Conservation (phyloP, 2,113 vertebrate species). For the Talpa occidentalis region DNA sequence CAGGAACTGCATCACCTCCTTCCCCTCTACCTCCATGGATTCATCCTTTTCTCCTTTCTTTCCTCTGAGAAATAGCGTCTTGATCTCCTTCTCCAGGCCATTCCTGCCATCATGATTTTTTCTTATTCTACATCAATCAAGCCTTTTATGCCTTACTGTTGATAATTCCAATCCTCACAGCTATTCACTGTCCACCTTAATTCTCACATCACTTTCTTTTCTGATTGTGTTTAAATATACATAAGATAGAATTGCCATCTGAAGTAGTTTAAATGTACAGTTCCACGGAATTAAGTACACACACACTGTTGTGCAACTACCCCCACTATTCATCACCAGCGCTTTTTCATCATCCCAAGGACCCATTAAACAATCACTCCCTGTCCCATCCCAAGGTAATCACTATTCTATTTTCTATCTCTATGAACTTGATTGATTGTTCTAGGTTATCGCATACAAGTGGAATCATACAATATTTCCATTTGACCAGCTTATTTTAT, state of each 20-base stretch:
- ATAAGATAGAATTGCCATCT: background rate
- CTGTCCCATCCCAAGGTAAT: background rate
- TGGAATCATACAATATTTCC: background rate
- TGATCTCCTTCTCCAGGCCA: background rate
- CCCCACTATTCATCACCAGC: background rate
- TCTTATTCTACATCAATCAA: background rate
- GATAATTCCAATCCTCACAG: background rate
- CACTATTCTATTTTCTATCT: background rate
- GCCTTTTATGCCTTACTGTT: background rate
- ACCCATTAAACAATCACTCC: background rate
- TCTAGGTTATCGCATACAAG: background rate
- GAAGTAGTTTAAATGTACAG: background rate
- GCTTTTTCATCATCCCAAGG: background rate
- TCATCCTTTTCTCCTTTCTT: background rate
- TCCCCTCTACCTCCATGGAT: background rate
- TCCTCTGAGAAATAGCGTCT: background rate
- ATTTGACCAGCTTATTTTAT: background rate
- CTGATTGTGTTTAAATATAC: background rate
- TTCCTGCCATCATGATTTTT: background rate
- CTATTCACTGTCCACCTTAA: background rate
- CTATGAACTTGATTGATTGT: background rate
- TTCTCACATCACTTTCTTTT: background rate
- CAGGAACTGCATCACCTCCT: background rate
- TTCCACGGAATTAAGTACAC: background rate
- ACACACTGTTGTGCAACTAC: background rate